A percentile compares a stretch with the other conserved stretches of the same genome.
Evolutionary conservation across 1,140 invertebrate genomes (phyloP).

Genomic region (Drosophila nigrodunni): DNA sequence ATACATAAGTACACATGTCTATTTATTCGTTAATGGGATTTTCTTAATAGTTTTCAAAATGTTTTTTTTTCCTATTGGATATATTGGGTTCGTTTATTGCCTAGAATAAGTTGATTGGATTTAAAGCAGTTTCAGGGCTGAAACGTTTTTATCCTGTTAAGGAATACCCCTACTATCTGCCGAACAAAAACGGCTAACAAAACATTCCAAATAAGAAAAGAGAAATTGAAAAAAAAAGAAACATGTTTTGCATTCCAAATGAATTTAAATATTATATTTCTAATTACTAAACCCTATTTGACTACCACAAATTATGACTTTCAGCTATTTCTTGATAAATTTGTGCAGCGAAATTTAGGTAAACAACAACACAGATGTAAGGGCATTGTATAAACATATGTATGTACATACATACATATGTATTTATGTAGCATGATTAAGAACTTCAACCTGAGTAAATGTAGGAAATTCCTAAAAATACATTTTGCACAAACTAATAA

Average conservation of each 20-base stretch:
- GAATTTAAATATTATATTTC: no score
- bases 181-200: no score
- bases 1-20: background rate
- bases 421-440: background rate
- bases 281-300: background rate
- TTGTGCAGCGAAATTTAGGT: background rate
- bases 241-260: no score
- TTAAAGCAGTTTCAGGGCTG: background rate
- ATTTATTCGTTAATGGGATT: constrained; percentile 1
- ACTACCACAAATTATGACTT: background rate
- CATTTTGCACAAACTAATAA: constrained; percentile 15
- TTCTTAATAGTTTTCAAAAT: background rate
- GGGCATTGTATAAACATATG: background rate
- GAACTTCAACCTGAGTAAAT: constrained; percentile 4
- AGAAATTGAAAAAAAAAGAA: no score
- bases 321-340: background rate
- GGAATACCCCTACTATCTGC: no score
- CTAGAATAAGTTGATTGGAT: background rate
- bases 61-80: background rate
- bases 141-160: background rate
- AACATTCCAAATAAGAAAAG: no score
- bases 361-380: constrained; percentile 4
- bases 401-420: no score
- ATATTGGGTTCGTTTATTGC: background rate
- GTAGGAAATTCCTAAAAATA: constrained; percentile 14